These are phyloP conservation scores for Muricea muricata DNA, from an alignment of 92 coral and sea anemone species.

Conservation along the genomic window DNA sequence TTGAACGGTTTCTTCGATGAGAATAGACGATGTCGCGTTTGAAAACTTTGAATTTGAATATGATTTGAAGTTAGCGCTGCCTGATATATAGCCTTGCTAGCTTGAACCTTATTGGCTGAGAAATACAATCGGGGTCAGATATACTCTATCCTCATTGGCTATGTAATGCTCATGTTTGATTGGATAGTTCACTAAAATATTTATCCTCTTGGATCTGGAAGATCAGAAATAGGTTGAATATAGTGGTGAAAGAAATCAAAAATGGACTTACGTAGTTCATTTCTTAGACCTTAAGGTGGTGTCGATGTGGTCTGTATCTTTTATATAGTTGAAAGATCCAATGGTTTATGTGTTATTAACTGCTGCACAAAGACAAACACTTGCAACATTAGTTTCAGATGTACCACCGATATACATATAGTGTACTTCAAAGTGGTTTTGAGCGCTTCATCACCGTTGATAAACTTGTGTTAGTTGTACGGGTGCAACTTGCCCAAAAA, in stretches of 20 bases:
- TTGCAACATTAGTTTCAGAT: too few relatives aligned
- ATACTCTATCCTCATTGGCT: not conserved
- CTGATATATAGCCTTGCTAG: not conserved
- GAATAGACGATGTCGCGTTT: not conserved
- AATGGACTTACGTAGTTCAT: not conserved
- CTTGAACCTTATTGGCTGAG: constrained; percentile 12
- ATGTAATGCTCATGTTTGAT: not conserved
- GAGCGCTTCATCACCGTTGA: too few relatives aligned
- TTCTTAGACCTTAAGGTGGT: not conserved
- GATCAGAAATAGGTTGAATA: not conserved
- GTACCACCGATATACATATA: too few relatives aligned
- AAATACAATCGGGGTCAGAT: not conserved
- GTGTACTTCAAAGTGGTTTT: too few relatives aligned
- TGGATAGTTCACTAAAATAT: not conserved
- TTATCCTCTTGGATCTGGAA: not conserved
- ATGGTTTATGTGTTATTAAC: too few relatives aligned
- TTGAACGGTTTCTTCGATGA: not conserved
- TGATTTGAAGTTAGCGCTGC: constrained; percentile 8
- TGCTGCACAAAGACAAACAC: too few relatives aligned
- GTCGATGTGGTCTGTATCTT: too few relatives aligned
- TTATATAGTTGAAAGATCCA: too few relatives aligned
- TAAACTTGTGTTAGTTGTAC: too few relatives aligned
- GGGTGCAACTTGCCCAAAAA: not conserved
- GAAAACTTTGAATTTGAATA: not conserved
- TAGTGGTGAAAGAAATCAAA: too few relatives aligned